Conservation (phyloP, 2,888 invertebrate species). For the Ectemnius continuus region DNA sequence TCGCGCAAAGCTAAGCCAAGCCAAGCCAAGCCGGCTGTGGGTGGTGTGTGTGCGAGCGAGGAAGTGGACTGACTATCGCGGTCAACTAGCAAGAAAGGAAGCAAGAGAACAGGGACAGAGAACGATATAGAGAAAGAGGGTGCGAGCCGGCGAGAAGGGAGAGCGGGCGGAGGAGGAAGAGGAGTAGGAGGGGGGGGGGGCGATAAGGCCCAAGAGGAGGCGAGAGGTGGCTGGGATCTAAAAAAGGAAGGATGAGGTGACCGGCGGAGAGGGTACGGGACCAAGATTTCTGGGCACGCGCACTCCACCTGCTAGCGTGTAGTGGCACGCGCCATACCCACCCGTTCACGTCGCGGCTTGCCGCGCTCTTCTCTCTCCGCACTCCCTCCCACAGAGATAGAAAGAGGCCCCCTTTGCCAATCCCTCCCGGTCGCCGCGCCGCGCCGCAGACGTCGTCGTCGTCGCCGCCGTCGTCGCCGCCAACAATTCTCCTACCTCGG, state of each 20-base stretch:
- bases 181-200: neutral
- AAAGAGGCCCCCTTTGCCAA: constrained; percentile 38
- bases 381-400: constrained; percentile 12
- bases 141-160: neutral
- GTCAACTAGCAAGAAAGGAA: constrained; percentile 35
- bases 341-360: constrained; percentile 67
- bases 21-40: too few species aligned
- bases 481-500: constrained; percentile 72
- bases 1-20: too few species aligned
- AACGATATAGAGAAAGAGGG: constrained; percentile 26
- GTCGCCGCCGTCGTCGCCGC: constrained; percentile 15
- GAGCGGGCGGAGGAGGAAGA: constrained; percentile 15
- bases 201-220: neutral
- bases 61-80: constrained; percentile 3
- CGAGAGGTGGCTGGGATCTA: constrained; percentile 42
- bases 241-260: constrained; percentile 30
- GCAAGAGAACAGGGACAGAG: constrained; percentile 33
- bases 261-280: constrained; percentile 28
- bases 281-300: constrained; percentile 75
- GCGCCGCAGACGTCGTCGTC: constrained; percentile 33
- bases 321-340: constrained; percentile 76
- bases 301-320: constrained; percentile 76
- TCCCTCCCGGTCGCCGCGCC: constrained; percentile 40
- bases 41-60: constrained; percentile 13
- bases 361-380: constrained; percentile 78